Base-by-base conservation (phyloP, 1,140 invertebrate genomes). In the Holcopasites calliopsidis region DNA sequence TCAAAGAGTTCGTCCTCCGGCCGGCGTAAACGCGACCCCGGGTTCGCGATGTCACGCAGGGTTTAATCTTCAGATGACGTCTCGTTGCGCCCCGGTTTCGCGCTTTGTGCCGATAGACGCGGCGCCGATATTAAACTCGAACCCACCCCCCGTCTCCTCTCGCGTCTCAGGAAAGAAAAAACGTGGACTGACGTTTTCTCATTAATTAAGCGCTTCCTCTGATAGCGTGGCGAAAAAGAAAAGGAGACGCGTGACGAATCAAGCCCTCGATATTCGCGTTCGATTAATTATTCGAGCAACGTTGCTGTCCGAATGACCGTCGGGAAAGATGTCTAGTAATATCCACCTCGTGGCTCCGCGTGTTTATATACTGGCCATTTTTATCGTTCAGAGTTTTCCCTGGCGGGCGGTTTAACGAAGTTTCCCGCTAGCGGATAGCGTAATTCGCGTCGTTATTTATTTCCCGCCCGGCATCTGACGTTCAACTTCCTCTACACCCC, bases 251-350 rank as follows among this genome's bases (percentile, higher is more conserved):
- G n/a, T n/a, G n/a, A n/a, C 44, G 44, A 13, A 3, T 13, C 42
- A 18, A 16, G 11, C 5, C 1, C 11, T 10, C 40, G 55, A 71
- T 71, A 60, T 72, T 72, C 62, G 57, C 69, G 62, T 62, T 50
- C 47, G 57, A 33, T 52, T 62, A 62, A 72, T 72, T 72, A 61
- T 62, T 72, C 47, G 50, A 72, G 44, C 26, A 62, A 72, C 57
- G 26, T 8, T 4, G n/a, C 40, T 18, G 1, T 28, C 21, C 40
- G 7, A 71, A 71, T 71, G 68, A 6, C 33, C 68, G n/a, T n/a
- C 8, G 28, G n/a, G n/a, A 58, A 70, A 70, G 38, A 70, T 28
- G 16, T 3, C 47, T n/a, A n/a, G 68, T 71, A 60, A 60, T 60
- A 71, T 71, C 23, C 42, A 44, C 10, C 21, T 6, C 33, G n/a